Conservation (phyloP, 2,888 invertebrate species). For the Disparrhopalites patrizii region DNA sequence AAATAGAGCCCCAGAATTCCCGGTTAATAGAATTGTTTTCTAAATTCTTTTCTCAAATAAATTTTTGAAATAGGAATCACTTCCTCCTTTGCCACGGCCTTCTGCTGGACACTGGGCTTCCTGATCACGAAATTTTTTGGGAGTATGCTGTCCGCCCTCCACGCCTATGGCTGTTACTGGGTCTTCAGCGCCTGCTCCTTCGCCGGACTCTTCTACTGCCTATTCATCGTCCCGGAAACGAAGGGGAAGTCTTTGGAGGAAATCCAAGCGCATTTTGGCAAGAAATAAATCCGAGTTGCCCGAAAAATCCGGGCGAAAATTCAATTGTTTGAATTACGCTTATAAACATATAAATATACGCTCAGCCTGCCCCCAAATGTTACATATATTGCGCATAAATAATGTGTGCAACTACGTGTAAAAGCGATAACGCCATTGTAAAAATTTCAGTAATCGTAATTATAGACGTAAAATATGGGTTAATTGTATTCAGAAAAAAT, state of each 20-base stretch:
- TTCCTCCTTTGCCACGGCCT: conserved; percentile 68
- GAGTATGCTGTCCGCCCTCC: conserved; percentile 59
- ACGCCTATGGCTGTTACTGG: conserved; percentile 41
- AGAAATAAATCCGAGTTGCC: too few relatives aligned
- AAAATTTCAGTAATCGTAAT: too few relatives aligned
- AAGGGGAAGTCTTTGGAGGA: conserved; percentile 8
- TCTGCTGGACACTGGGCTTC: conserved; percentile 73
- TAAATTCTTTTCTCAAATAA: background rate
- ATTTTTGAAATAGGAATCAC: conserved; percentile 55
- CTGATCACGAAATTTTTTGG: conserved; percentile 51
- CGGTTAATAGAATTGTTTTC: conserved; percentile 5
- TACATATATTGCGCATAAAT: too few relatives aligned
- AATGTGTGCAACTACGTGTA: too few relatives aligned
- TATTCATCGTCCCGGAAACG: conserved; percentile 8
- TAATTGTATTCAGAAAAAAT: too few relatives aligned
- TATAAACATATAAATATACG: too few relatives aligned
- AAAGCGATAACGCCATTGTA: too few relatives aligned
- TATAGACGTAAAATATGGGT: too few relatives aligned
- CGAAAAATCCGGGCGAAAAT: too few relatives aligned
- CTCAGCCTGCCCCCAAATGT: too few relatives aligned
- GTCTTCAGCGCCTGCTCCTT: conserved; percentile 37
- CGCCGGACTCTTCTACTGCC: conserved; percentile 27
- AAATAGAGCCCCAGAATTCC: too few relatives aligned
- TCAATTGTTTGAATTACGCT: too few relatives aligned
- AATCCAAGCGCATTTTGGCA: conserved; percentile 6